A percentile compares a stretch with the other conserved stretches of the same genome.
phyloP scores from a whole-genome alignment of 2,797 vertebrate species.

The Chelidonichthys spinosus region DNA sequence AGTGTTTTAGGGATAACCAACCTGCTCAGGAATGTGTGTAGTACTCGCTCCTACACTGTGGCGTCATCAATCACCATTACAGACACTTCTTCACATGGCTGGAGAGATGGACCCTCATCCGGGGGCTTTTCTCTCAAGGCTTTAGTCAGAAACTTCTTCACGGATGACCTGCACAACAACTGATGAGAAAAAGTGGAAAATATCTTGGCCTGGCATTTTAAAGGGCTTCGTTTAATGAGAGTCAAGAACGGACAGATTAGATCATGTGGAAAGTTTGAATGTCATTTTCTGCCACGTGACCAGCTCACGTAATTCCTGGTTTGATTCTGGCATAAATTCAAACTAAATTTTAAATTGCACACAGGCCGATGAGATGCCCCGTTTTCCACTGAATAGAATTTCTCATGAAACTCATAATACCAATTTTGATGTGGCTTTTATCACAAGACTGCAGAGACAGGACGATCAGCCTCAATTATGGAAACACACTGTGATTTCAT shows the following conservation, averaged over 20 bases:
- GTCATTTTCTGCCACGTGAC: conserved; percentile 29
- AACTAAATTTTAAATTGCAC: conserved; percentile 4
- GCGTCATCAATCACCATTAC: conserved; percentile 47
- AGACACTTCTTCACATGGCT: conserved; percentile 8
- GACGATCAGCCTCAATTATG: not conserved
- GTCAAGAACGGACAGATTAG: conserved; percentile 1
- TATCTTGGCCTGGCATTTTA: conserved; percentile 18
- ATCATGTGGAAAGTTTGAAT: conserved; percentile 15
- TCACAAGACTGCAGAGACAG: conserved; percentile 18
- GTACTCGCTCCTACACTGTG: conserved; percentile 45
- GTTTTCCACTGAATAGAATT: conserved; percentile 8
- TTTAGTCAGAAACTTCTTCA: conserved; percentile 25
- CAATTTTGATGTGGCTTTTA: conserved; percentile 21
- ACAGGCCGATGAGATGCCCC: conserved; percentile 8
- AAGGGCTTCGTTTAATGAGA: conserved; percentile 8
- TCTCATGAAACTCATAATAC: conserved; percentile 26
- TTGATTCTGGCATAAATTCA: conserved; percentile 5
- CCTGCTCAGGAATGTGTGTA: conserved; percentile 72
- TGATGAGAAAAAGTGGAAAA: conserved; percentile 33
- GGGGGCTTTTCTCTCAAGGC: conserved; percentile 16
- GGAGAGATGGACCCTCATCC: conserved; percentile 20
- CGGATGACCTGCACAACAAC: conserved; percentile 30
- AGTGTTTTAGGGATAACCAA: conserved; percentile 48
- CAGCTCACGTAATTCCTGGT: not conserved
- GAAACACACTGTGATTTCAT: not conserved